Base-by-base conservation (phyloP, 2,888 invertebrate species). In the Chymomyza caudatula region DNA sequence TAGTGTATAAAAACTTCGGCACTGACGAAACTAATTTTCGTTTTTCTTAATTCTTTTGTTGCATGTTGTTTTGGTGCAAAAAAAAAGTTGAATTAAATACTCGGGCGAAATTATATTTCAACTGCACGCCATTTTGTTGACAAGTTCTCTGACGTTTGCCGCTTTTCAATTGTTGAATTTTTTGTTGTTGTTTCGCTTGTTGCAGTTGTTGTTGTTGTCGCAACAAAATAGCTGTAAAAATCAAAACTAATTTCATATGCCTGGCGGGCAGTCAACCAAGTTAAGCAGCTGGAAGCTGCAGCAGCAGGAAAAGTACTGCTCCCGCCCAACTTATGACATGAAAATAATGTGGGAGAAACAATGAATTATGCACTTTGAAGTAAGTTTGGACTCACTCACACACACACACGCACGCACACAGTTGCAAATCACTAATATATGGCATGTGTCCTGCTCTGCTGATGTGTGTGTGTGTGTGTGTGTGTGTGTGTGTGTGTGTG, bases 261-360 rank as follows among this genome's bases (percentile, higher is more conserved):
- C 86, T 85, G 71, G 74, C 62, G 82, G 85, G 71, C 76, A 63
- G 55, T 20, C 51, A 51, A 49, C n/a, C 43, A 56, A 63, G 55
- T 20, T 20, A 51, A 49, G n/a, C 43, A 56, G 19, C 11, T 37
- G 29, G 29, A 52, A 61, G n/a, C 49, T 49, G 44, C 49, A 61
- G 19, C 43, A 49, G 47, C 49, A 65, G 71, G 29, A 37, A 37
- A 11, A 37, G 29, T 11, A 11, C 29, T 37, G n/a, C 11, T 37
- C 11, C 74, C 62, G 69, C 72, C 61, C 67, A 84, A 86, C 76
- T 84, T 84, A 68, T 81, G 86, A 86, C 80, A 81, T 65, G 65
- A 84, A 81, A 82, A 82, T 82, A 86, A 85, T 86, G 86, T 82
- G 85, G 85, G 83, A 80, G 69, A 80, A 86, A 82, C 86, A 79